Conservation (phyloP, 2,888 invertebrate species). For the Graphium colonna region DNA sequence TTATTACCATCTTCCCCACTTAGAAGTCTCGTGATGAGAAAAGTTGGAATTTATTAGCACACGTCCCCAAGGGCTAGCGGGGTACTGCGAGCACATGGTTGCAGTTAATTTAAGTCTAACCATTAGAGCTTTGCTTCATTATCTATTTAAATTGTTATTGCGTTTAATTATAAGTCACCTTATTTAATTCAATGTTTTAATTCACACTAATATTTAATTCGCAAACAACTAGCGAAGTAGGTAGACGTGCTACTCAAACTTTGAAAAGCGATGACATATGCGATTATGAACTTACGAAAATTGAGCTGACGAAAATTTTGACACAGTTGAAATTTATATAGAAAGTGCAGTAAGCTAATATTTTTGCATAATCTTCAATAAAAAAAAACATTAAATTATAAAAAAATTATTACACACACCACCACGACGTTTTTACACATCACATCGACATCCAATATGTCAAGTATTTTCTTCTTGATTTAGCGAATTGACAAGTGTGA, state of each 20-base stretch:
- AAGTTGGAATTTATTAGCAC: conserved; percentile 1
- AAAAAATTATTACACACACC: no score
- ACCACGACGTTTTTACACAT: no score
- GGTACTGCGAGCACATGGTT: background rate
- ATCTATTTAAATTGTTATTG: background rate
- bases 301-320: background rate
- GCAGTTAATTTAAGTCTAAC: background rate
- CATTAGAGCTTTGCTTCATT: no score
- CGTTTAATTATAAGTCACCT: background rate
- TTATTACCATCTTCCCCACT: conserved; percentile 4
- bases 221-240: background rate
- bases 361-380: no score
- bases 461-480: background rate
- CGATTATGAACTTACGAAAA: background rate
- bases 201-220: background rate
- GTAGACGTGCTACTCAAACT: no score
- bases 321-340: background rate
- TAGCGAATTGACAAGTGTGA: no score
- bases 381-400: no score
- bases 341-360: no score
- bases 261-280: background rate
- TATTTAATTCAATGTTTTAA: background rate
- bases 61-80: background rate
- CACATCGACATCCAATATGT: background rate
- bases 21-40: conserved; percentile 5